A percentile compares a stretch with the other conserved stretches of the same genome.
Evolutionary conservation across 2,888 invertebrate genomes (phyloP).

Genomic region (Rhabditoides inermis): DNA sequence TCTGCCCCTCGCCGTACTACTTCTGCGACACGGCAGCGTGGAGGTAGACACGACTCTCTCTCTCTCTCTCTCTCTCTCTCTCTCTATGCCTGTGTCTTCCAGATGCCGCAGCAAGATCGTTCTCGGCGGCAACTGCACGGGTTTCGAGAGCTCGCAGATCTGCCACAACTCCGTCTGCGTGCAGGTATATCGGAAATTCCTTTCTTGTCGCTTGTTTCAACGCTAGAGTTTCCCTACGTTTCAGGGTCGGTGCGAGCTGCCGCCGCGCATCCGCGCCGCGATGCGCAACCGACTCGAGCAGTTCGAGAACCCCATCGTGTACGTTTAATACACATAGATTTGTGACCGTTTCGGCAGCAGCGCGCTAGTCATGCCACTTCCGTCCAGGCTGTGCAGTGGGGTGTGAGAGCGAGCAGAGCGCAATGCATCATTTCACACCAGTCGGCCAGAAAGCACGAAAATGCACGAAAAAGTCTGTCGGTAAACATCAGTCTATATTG

Average conservation of each 20-base stretch:
- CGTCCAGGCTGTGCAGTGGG: too few species aligned
- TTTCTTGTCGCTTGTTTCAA: neutral
- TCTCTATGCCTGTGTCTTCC: too few species aligned
- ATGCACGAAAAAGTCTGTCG: too few species aligned
- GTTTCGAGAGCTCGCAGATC: constrained; percentile 42
- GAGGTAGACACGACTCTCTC: constrained; percentile 19
- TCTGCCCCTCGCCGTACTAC: constrained; percentile 38
- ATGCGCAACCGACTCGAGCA: neutral
- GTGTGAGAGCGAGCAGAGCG: too few species aligned
- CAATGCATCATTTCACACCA: too few species aligned
- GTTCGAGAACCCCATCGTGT: neutral
- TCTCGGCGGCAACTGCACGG: constrained; percentile 48
- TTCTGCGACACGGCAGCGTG: constrained; percentile 42
- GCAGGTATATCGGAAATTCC: constrained; percentile 16
- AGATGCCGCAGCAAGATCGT: constrained; percentile 11
- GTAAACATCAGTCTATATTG: too few species aligned
- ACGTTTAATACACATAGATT: too few species aligned
- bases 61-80: neutral
- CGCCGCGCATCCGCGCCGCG: constrained; percentile 7
- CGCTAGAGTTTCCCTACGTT: neutral
- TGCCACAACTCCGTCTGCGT: constrained; percentile 45
- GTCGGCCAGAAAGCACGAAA: too few species aligned
- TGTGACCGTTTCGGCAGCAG: neutral
- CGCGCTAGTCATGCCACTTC: neutral
- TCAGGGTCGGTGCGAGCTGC: constrained; percentile 5